Percentiles rank a stretch among this genome's conserved stretches.
Evolutionary conservation across 2,113 vertebrate genomes (phyloP).

Genomic region (Delphinapterus leucas): DNA sequence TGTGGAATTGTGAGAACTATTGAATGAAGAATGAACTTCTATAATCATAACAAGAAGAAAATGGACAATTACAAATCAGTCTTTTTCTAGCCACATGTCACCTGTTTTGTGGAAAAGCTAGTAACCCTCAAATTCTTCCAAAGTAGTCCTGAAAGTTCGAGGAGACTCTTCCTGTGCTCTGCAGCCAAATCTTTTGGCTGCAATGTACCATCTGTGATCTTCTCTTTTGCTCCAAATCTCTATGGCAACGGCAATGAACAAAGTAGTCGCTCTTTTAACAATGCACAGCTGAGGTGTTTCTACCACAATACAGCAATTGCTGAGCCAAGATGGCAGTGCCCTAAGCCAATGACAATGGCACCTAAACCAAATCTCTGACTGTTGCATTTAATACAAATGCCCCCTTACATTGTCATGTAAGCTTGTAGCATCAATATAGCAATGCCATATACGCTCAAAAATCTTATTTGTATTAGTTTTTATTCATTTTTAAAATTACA

Average conservation of each 20-base stretch:
- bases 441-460: not conserved
- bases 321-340: not conserved
- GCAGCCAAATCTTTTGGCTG: not conserved
- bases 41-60: not conserved
- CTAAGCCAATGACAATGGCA: not conserved
- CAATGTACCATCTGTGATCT: not conserved
- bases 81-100: not conserved
- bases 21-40: not conserved
- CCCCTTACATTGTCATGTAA: not conserved
- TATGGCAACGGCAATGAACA: not conserved
- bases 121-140: not conserved
- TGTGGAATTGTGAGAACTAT: not conserved
- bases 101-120: slow-evolving; percentile 19
- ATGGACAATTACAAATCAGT: not conserved
- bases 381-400: not conserved
- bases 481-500: not conserved
- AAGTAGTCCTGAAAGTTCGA: not conserved
- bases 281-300: not conserved
- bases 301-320: not conserved
- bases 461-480: not conserved
- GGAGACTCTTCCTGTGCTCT: not conserved
- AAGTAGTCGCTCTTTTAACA: not conserved
- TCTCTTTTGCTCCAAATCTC: not conserved
- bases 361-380: not conserved
- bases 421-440: not conserved